Evolutionary conservation across 2,113 vertebrate species (phyloP), one percentile per base, ranked within the genome.

Genomic region (Noctilio leporinus): DNA sequence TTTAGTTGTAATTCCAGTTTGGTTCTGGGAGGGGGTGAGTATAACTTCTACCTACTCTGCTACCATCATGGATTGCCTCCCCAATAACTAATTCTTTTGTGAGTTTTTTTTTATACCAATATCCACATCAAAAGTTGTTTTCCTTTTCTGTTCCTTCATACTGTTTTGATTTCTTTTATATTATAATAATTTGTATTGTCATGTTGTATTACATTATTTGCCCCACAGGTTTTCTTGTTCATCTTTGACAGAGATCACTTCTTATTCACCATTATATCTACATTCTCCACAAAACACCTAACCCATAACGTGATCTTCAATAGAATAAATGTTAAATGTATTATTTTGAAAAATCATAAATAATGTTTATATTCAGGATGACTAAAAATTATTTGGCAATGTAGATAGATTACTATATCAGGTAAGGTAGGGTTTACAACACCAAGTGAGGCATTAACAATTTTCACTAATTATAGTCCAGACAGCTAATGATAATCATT

Each of bases 401-500:
- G 33, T 47, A 80, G 57, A 64, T 53, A 26, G 16, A 75, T 80
- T 87, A 64, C 7, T 83, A n/a, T 93, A 86, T 49, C 26, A 57
- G 20, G 19, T 77, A 90, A 15, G 81, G 65, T 35, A 90, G 86
- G n/a, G 59, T 83, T 96, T 77, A 62, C 24, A 72, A 38, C 35
- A 92, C 16, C 16, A 24, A 15, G 19, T 22, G 69, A 92, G 86
- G 6, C 22, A 84, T 93, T 84, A 59, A 91, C 30, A 81, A 6
- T 67, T 26, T 86, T 86, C 43, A 70, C 38, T 90, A 88, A 85
- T 88, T 97, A 72, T 24, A 86, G 72, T 59, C 53, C 5, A 90
- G 76, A 43, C 26, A 81, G 57, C 26, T 93, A 87, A 55, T 88
- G 22, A 81, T 49, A 88, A 45, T 91, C 85, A 76, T 94, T 90